Base-by-base conservation (phyloP, 2,113 vertebrate species). In the Daphoenositta chrysoptera region DNA sequence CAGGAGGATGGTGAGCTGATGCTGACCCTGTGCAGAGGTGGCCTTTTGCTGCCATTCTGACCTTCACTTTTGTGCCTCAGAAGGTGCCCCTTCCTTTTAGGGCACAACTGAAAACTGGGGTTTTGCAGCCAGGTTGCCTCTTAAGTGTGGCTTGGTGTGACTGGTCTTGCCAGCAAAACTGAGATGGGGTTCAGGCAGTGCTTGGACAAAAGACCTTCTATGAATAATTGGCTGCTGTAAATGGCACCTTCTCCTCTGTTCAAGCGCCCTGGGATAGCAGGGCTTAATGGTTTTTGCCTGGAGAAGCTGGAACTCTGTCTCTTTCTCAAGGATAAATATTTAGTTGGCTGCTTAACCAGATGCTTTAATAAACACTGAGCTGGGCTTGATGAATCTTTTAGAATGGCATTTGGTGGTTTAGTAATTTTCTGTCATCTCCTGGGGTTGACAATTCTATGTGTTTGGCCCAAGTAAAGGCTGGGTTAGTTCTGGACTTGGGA, bases 251-350 rank as follows among this genome's bases (percentile, higher is more conserved):
- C 30, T 8, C 15, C 56, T 85, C 45, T 60, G 24, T 56, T 71
- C 5, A 1, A 54, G 20, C 1, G 2, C 56, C 50, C 21, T 2
- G 0, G 86, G 39, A 35, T 26, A 90, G 54, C 40, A 35, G n/a
- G 3, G 27, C 28, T 75, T 89, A 33, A 39, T 79, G n/a, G 13
- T 65, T 94, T 76, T 71, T 84, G 57, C 79, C 64, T 2, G 0
- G 44, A 86, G 64, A 82, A 78, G 20, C 60, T 90, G 86, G 72
- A 88, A 71, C 28, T 77, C 35, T 2, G 3, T 60, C 64, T 69
- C 56, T 93, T 92, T 42, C 72, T 95, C 23, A 33, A 73, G 69
- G 64, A 75, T 71, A 87, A 87, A 60, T 90, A 71, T 81, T 96
- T 93, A 81, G 39, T 68, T 92, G 71, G 26, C 71, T 0, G 0